Evolutionary conservation across 1,140 invertebrate species (phyloP).

Genomic region (Diprion similis): DNA sequence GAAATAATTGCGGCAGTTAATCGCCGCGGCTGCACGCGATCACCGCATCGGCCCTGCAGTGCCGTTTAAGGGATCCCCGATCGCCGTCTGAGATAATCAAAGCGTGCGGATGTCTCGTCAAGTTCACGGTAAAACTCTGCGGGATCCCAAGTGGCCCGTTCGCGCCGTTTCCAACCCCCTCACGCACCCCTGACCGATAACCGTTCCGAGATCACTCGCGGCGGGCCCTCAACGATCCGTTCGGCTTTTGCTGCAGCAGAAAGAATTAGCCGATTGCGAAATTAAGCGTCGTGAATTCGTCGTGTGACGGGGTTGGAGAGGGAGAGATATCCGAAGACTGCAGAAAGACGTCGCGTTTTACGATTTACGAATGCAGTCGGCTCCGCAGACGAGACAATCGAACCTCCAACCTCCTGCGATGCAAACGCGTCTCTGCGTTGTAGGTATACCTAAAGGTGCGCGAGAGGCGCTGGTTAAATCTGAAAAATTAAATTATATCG

Average conservation of each 20-base stretch:
- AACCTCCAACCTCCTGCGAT: background rate
- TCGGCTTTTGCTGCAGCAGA: no score
- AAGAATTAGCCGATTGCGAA: no score
- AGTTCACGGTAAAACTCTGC: background rate
- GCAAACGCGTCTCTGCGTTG: constrained; percentile 22
- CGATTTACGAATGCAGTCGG: background rate
- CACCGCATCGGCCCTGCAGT: background rate
- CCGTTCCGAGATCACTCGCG: background rate
- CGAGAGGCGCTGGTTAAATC: constrained; percentile 50
- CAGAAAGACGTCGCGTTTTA: background rate
- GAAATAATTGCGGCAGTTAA: no score
- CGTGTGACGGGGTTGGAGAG: background rate
- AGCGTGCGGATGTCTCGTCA: background rate
- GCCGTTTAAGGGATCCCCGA: background rate
- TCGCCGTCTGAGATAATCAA: background rate
- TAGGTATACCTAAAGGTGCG: constrained; percentile 27
- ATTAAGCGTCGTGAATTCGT: background rate
- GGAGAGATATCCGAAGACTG: background rate
- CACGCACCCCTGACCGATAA: background rate
- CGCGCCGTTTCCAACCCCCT: background rate
- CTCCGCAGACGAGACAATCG: background rate
- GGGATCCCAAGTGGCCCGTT: background rate
- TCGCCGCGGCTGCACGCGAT: no score
- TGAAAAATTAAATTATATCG: constrained; percentile 61
- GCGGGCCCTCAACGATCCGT: background rate